Base-by-base conservation (phyloP, 1,140 invertebrate genomes). In the Caenorhabditis remanei region DNA sequence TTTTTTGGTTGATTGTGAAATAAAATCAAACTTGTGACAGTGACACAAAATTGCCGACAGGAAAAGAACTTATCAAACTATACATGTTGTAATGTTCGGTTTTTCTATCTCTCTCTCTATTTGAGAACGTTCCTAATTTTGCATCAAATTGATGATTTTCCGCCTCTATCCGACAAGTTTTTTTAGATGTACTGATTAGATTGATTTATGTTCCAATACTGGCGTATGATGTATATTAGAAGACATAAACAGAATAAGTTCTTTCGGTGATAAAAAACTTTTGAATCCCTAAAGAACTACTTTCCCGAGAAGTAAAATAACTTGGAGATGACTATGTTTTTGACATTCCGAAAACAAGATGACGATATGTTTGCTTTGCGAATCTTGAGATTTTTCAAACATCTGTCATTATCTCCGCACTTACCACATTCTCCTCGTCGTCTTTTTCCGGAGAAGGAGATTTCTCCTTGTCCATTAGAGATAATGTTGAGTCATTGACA, bases 31-130 rank as follows among this genome's bases (percentile, higher is more conserved):
- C 71, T 79, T 79, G 71, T 79, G 71, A 79, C 71, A 79, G 16
- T 2, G 4, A 53, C 71, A 46, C 9, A 5, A 32, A 40, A 48
- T 75, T 75, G 16, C 24, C 24, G 63, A 67, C 13, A 67, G 41
- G 65, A 71, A 71, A 40, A 71, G 14, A 32, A 46, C 46, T 79
- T 24, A 79, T 79, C 71, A 79, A 79, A 79, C 71, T 79, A 79
- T 50, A 48, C 43, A 53, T 79, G 46, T 4, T 79, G 71, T 79
- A 79, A 79, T 50, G 71, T 50, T 79, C n/a, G 71, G 40, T 71
- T 46, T 50, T 13, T 32, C 43, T 79, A 50, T 50, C n/a, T 50
- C n/a, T 50, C 41, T 24, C 1, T 46, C 4, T 50, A 40, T 61
- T 21, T 61, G 56, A 43, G 21, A 65, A 40, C 32, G 32, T 65